Evolutionary conservation across 1,140 invertebrate species (phyloP), one percentile per base, ranked within the genome.

Genomic region (Nautilus pompilius): DNA sequence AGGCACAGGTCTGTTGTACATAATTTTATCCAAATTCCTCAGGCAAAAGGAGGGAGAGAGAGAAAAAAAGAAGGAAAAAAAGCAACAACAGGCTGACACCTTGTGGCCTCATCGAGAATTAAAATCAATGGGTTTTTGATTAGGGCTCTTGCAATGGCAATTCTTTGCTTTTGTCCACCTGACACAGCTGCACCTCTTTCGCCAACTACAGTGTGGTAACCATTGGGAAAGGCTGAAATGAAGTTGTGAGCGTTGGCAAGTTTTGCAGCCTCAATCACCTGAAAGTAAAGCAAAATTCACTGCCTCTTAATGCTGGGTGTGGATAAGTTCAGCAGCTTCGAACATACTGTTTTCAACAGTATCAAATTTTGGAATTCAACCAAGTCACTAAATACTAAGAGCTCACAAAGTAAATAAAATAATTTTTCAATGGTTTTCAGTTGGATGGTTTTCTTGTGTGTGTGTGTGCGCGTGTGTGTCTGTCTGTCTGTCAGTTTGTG

Each of bases 231-330:
- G n/a, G 80, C 80, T 0, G 62, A 82, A 46, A 98, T 94, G 81
- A 98, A 98, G 29, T 90, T 88, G 81, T 96, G 87, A 3, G 95
- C 95, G 83, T 98, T 96, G 13, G 96, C 94, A 45, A 91, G 81
- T 76, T 88, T 88, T 0, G 95, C 92, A 13, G 92, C 95, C 82
- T 89, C 85, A 32, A 85, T 81, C 1, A 91, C 87, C 88, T 89
- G 58, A 1, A 73, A 26, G 53, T 53, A 62, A 45, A 60, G 41
- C 41, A 57, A 69, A 33, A 4, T 36, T n/a, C n/a, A n/a, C n/a
- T n/a, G n/a, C n/a, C n/a, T n/a, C n/a, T n/a, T n/a, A n/a, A n/a
- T n/a, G n/a, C n/a, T n/a, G n/a, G n/a, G n/a, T n/a, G n/a, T n/a
- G n/a, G n/a, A n/a, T n/a, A n/a, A n/a, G n/a, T n/a, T n/a, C n/a